Conservation (phyloP, 2,888 invertebrate species). For the Mimas tiliae region DNA sequence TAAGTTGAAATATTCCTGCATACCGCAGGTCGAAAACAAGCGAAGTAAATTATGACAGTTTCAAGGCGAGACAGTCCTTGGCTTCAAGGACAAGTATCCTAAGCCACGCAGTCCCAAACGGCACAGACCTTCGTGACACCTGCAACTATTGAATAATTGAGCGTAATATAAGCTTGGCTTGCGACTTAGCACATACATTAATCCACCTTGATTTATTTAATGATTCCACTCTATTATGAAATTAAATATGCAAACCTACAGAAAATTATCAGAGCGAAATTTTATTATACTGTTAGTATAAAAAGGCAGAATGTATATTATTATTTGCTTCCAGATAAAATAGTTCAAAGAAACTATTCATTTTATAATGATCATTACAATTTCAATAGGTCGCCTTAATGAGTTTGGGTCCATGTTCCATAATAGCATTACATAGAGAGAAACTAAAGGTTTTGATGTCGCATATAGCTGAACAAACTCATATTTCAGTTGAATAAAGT, state of each 20-base stretch:
- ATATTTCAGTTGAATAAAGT: neutral
- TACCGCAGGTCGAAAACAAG: slow-evolving; percentile 5
- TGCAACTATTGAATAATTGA: slow-evolving; percentile 25
- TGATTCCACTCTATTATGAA: neutral
- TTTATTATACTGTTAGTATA: neutral
- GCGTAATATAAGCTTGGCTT: slow-evolving; percentile 7
- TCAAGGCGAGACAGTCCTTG: slow-evolving; percentile 39
- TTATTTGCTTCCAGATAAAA: neutral
- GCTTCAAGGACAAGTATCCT: slow-evolving; percentile 21
- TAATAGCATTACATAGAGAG: neutral
- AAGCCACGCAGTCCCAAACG: slow-evolving; percentile 24
- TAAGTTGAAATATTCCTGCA: slow-evolving; percentile 30
- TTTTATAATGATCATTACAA: neutral
- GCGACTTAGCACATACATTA: slow-evolving; percentile 15
- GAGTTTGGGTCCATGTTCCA: neutral
- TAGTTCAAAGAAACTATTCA: neutral
- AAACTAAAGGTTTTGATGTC: neutral
- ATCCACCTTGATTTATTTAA: slow-evolving; percentile 2
- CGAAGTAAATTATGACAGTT: slow-evolving; percentile 44
- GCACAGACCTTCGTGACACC: slow-evolving; percentile 26
- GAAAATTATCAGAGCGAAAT: neutral
- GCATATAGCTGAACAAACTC: neutral
- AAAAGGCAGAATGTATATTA: neutral
- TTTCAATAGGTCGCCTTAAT: neutral
- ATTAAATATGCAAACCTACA: neutral